Evolutionary conservation across 2,113 vertebrate genomes (phyloP).

Genomic region (Rhinopomastus cyanomelas): DNA sequence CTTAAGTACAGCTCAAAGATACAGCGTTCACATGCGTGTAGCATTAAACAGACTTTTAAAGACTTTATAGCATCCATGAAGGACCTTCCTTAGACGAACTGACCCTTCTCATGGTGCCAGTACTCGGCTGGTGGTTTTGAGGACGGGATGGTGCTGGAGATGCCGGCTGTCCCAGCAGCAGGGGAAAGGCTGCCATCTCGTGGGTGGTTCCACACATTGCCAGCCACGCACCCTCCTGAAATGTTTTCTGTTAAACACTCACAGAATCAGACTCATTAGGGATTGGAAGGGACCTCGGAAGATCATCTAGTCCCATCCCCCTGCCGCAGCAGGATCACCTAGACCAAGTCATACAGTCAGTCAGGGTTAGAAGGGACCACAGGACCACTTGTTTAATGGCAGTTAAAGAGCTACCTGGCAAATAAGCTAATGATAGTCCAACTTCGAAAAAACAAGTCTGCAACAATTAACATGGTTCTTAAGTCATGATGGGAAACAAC

Average conservation of each 20-base stretch:
- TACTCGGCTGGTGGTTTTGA: neutral
- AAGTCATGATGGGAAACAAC: neutral
- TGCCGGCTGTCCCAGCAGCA: neutral
- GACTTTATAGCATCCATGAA: fast-evolving
- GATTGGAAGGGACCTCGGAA: too few relatives aligned
- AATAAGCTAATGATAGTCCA: neutral
- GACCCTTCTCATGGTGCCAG: neutral
- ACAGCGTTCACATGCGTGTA: fast-evolving
- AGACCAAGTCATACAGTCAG: too few relatives aligned
- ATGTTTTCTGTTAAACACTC: neutral
- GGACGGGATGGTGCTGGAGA: neutral
- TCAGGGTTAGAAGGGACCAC: too few relatives aligned
- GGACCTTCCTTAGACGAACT: neutral
- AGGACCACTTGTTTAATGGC: neutral
- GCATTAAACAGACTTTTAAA: neutral
- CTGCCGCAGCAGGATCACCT: too few relatives aligned
- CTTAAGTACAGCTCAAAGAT: neutral
- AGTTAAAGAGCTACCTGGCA: neutral
- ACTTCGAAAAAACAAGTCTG: neutral
- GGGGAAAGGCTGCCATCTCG: constrained; percentile 35
- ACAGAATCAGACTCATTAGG: too few relatives aligned
- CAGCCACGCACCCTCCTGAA: neutral
- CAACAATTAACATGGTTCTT: neutral
- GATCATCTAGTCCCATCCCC: too few relatives aligned
- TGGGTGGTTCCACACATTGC: neutral